Percentiles rank a stretch among this genome's conserved stretches.
Conservation (phyloP, 2,113 vertebrate genomes). For the Telmatochromis bifrenatus region DNA sequence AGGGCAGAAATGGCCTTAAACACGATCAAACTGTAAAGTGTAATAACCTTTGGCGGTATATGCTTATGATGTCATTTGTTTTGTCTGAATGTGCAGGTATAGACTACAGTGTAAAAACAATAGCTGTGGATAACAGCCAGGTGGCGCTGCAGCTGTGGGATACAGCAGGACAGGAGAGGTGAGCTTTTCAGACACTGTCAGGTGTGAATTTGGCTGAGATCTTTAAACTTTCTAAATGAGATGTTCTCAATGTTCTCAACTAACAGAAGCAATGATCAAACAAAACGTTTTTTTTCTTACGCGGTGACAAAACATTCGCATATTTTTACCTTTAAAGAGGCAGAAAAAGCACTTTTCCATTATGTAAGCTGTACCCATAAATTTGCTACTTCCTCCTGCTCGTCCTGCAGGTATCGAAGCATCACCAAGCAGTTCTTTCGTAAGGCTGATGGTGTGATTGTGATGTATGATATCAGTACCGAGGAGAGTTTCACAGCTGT, state of each 20-base stretch:
- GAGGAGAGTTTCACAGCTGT: slow-evolving; percentile 81
- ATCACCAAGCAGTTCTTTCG: slow-evolving; percentile 95
- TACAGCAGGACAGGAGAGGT: slow-evolving; percentile 91
- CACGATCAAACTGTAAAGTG: neutral
- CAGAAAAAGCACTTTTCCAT: neutral
- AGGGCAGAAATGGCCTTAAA: neutral
- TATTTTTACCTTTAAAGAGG: neutral
- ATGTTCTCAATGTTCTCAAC: neutral
- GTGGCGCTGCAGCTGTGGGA: slow-evolving; percentile 92
- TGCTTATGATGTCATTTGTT: neutral
- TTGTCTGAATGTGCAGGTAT: slow-evolving; percentile 69
- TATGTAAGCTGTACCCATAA: neutral
- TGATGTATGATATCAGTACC: slow-evolving; percentile 87
- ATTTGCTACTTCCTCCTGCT: neutral
- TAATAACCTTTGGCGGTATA: accelerated
- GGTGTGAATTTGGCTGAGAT: neutral
- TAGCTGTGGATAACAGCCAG: slow-evolving; percentile 76
- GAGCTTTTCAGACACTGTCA: neutral
- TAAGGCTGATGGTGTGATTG: slow-evolving; percentile 84
- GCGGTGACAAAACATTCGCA: neutral
- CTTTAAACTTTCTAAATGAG: neutral
- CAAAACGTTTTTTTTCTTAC: accelerated
- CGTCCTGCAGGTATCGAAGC: slow-evolving; percentile 79
- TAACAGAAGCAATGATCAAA: neutral
- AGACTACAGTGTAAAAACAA: slow-evolving; percentile 88